Evolutionary conservation across 2,888 invertebrate genomes (phyloP).

Genomic region (Drosophila borborema): DNA sequence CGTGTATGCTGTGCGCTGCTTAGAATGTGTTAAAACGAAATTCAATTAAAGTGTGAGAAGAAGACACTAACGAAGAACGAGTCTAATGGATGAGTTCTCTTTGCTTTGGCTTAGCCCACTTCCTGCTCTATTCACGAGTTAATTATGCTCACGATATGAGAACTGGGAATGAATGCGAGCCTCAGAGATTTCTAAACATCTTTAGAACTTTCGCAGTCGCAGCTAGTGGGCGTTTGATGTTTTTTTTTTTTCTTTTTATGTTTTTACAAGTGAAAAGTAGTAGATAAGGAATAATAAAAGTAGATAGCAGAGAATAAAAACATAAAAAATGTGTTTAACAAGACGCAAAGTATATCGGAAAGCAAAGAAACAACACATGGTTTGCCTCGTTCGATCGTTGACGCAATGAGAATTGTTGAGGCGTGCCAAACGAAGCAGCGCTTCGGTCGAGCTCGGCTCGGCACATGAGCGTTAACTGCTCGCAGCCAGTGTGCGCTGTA

Average conservation of each 20-base stretch:
- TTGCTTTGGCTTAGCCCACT: slow-evolving; percentile 49
- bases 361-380: slow-evolving; percentile 12
- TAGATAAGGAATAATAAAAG: slow-evolving; percentile 3
- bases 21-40: slow-evolving; percentile 80
- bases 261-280: slow-evolving; percentile 21
- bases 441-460: slow-evolving; percentile 21
- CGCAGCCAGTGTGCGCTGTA: slow-evolving; percentile 65
- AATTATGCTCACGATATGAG: slow-evolving; percentile 71
- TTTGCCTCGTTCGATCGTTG: slow-evolving; percentile 2
- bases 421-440: slow-evolving; percentile 45
- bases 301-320: slow-evolving; percentile 31
- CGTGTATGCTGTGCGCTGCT: slow-evolving; percentile 18
- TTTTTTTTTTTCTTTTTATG: background rate
- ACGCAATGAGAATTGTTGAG: slow-evolving; percentile 44
- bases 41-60: slow-evolving; percentile 76
- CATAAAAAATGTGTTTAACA: slow-evolving; percentile 37
- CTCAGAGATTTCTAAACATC: slow-evolving; percentile 15
- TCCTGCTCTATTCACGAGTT: slow-evolving; percentile 58
- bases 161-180: slow-evolving; percentile 55
- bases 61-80: slow-evolving; percentile 13
- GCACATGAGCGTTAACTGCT: slow-evolving; percentile 55
- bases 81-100: slow-evolving; percentile 31
- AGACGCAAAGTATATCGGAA: slow-evolving; percentile 25
- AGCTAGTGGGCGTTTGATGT: slow-evolving; percentile 35
- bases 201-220: slow-evolving; percentile 48